A percentile compares a stretch with the other conserved stretches of the same genome.
Evolutionary conservation across 2,113 vertebrate species (phyloP).

Genomic region (Dicrurus megarhynchus): DNA sequence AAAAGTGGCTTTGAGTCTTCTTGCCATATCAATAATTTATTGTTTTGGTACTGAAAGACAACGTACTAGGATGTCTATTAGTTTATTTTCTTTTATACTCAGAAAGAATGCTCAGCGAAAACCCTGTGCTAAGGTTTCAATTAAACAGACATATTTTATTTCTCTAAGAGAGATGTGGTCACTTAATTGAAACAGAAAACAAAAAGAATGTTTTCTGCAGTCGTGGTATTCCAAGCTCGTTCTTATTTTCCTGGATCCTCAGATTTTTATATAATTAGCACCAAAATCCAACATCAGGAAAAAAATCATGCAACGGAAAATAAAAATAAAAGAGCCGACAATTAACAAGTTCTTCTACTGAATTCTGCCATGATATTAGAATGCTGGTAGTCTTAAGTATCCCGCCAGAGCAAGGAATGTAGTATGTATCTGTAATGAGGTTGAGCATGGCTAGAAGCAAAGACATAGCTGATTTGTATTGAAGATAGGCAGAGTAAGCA

Average conservation of each 20-base stretch:
- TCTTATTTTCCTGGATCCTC: not conserved
- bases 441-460: slow-evolving; percentile 64
- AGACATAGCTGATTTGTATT: slow-evolving; percentile 51
- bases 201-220: slow-evolving; percentile 12
- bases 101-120: not conserved
- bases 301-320: not conserved
- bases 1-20: slow-evolving; percentile 14
- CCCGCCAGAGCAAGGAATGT: not conserved
- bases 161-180: not conserved
- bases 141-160: slow-evolving; percentile 12
- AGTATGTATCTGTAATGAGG: slow-evolving; percentile 55
- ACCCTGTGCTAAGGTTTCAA: not conserved
- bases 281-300: not conserved
- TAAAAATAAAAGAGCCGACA: not conserved
- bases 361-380: slow-evolving; percentile 36
- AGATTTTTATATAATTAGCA: not conserved
- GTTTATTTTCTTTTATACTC: slow-evolving; percentile 9
- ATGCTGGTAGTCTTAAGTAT: slow-evolving; percentile 35
- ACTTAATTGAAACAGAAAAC: slow-evolving; percentile 26
- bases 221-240: not conserved
- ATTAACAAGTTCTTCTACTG: slow-evolving; percentile 17
- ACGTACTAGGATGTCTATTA: not conserved
- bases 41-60: not conserved
- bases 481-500: slow-evolving; percentile 54
- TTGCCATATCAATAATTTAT: not conserved